Evolutionary conservation across 2,113 vertebrate genomes (phyloP), one percentile per base, ranked within the genome.

Genomic region (Nycticorax nycticorax): DNA sequence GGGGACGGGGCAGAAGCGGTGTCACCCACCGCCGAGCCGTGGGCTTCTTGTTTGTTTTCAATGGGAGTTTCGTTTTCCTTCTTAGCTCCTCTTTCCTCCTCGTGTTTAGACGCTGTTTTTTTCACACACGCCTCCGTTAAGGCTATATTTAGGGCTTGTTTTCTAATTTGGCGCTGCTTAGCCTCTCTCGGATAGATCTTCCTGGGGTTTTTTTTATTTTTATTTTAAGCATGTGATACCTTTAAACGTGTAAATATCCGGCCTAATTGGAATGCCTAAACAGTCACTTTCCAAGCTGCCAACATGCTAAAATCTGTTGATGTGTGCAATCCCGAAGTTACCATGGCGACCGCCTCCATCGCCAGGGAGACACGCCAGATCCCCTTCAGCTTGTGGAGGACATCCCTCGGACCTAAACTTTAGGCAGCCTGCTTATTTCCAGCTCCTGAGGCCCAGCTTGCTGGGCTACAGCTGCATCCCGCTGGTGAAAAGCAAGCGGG

Each of bases 201-300:
- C 43, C 56, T 59, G 55, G 4, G 0, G 1, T 41, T 92, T 92
- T 75, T 75, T 59, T 2, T 6, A 24, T 67, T 92, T 93, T 88
- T 86, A 68, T 96, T 96, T 94, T 64, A 94, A 83, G 93, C 2
- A 3, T 89, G 78, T 97, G 91, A 93, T 97, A 96, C 95, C 97
- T 97, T 97, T 96, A 97, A 96, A 95, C 19, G 20, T 96, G 94
- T 97, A 92, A 97, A 96, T 97, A 96, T 96, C 92, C 14, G 4
- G 71, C 88, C 96, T 97, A 97, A 98, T 98, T 98, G 96, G 97
- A 98, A 98, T 98, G 97, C 98, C 96, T 98, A 95, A 98, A 97
- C 96, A 98, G 97, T 98, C 97, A 97, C 97, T 97, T 98, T 96
- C 97, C 95, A 95, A 98, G 98, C 97, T 97, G 98, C 98, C 98